Evolutionary conservation across 2,113 vertebrate genomes (phyloP).

Genomic region (Indri indri): DNA sequence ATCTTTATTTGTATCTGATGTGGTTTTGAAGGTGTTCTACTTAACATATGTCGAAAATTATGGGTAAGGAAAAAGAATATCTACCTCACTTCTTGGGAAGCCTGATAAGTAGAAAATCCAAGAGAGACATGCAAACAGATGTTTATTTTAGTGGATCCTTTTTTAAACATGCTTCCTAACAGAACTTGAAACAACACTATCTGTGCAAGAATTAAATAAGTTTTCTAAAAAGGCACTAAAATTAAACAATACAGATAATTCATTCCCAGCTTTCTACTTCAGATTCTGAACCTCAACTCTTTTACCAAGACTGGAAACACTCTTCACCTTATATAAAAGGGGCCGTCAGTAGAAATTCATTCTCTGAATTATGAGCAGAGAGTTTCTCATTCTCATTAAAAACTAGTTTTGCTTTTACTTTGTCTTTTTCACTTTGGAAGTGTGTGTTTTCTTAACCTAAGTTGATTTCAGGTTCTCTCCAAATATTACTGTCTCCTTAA

Average conservation of each 20-base stretch:
- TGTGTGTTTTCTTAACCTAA: slow-evolving; percentile 47
- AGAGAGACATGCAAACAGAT: neutral
- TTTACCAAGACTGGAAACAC: neutral
- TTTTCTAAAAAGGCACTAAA: neutral
- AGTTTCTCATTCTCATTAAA: slow-evolving; percentile 53
- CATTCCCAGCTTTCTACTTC: neutral
- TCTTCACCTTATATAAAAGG: neutral
- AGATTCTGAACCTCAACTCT: neutral
- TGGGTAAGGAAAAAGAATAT: neutral
- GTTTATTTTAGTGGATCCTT: neutral
- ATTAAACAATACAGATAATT: slow-evolving; percentile 41
- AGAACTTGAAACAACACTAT: neutral
- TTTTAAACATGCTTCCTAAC: neutral
- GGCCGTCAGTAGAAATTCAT: neutral
- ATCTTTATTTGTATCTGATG: neutral
- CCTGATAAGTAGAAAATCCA: neutral
- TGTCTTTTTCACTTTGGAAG: neutral
- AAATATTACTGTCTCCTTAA: slow-evolving; percentile 57
- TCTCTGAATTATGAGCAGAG: slow-evolving; percentile 47
- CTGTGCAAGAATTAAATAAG: neutral
- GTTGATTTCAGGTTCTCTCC: slow-evolving; percentile 29
- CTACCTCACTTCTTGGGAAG: neutral
- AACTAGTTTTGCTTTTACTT: slow-evolving; percentile 35
- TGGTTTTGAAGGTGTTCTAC: neutral
- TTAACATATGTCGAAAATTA: neutral